Conservation (phyloP, 2,797 vertebrate genomes). For the Sandelia bainsii region DNA sequence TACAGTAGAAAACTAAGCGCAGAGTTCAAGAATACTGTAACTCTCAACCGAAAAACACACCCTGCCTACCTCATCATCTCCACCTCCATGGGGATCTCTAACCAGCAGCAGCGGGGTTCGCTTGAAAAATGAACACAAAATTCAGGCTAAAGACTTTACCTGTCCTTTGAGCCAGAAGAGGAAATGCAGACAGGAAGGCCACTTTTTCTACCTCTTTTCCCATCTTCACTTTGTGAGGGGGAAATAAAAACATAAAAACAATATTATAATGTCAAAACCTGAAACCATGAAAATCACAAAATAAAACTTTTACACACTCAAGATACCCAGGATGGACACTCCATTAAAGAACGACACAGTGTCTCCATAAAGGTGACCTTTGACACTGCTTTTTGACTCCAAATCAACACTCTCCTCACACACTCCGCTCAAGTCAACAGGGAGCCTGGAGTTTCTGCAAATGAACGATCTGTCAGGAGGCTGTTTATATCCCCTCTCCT, state of each 20-base stretch:
- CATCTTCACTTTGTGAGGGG: slow-evolving; percentile 47
- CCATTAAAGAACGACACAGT: slow-evolving; percentile 48
- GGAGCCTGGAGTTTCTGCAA: slow-evolving; percentile 81
- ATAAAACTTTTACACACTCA: slow-evolving; percentile 67
- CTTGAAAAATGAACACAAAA: slow-evolving; percentile 82
- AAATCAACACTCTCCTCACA: slow-evolving; percentile 78
- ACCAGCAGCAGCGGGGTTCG: slow-evolving; percentile 64
- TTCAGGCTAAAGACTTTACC: slow-evolving; percentile 78
- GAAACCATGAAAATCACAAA: slow-evolving; percentile 57
- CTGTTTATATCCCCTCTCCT: slow-evolving; percentile 82
- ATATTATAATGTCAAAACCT: slow-evolving; percentile 45
- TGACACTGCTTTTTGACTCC: slow-evolving; percentile 60
- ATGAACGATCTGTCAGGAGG: slow-evolving; percentile 84
- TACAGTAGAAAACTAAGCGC: slow-evolving; percentile 30
- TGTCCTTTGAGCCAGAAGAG: slow-evolving; percentile 62
- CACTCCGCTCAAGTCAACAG: slow-evolving; percentile 65
- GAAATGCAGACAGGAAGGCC: slow-evolving; percentile 61
- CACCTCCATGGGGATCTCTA: slow-evolving; percentile 70
- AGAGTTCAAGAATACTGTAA: slow-evolving; percentile 68
- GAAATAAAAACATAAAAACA: slow-evolving; percentile 55
- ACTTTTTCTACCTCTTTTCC: slow-evolving; percentile 35
- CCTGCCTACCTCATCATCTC: slow-evolving; percentile 29
- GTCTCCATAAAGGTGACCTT: slow-evolving; percentile 67
- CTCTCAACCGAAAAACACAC: slow-evolving; percentile 57
- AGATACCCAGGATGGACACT: slow-evolving; percentile 50